Evolutionary conservation across 2,113 vertebrate species (phyloP).

Genomic region (Atlantisia rogersi): DNA sequence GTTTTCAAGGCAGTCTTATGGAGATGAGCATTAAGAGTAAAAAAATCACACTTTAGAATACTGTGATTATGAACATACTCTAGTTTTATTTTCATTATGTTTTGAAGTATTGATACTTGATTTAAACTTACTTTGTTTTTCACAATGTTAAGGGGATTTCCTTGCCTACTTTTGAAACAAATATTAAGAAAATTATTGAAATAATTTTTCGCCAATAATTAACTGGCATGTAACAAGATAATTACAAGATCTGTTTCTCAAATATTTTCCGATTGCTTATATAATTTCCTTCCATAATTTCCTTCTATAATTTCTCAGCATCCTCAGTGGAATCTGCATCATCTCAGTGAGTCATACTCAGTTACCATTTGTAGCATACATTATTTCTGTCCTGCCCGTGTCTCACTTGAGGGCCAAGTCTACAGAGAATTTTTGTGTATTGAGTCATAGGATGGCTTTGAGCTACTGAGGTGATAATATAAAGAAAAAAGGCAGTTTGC

Average conservation of each 20-base stretch:
- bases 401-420: background rate
- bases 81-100: background rate
- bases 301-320: background rate
- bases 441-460: background rate
- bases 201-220: background rate
- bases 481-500: background rate
- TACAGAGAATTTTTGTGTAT: background rate
- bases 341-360: background rate
- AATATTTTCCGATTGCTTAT: background rate
- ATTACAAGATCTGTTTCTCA: background rate
- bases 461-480: background rate
- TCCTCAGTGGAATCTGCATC: background rate
- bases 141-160: background rate
- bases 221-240: background rate
- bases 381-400: background rate
- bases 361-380: background rate
- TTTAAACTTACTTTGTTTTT: background rate
- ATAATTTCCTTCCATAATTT: no score
- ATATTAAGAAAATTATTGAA: background rate
- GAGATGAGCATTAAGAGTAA: background rate
- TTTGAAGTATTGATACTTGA: background rate
- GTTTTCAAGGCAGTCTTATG: background rate
- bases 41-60: background rate
- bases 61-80: background rate
- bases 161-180: background rate